phyloP scores from a whole-genome alignment of 2,113 vertebrate genomes.

The Tretioscincus oriximinensis region DNA sequence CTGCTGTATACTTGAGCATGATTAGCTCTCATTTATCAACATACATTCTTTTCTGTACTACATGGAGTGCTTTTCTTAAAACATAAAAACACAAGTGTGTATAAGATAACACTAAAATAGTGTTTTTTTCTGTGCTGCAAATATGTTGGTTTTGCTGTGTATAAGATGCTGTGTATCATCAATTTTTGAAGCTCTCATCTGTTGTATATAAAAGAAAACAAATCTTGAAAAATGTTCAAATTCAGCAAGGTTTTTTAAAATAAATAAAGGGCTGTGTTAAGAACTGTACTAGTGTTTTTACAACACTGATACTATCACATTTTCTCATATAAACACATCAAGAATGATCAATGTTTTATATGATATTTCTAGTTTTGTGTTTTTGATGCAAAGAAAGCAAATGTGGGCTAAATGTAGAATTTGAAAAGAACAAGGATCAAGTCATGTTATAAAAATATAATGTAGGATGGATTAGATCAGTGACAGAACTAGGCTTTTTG shows the following conservation, averaged over 20 bases:
- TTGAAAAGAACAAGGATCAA: background rate
- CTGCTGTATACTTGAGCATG: constrained; percentile 59
- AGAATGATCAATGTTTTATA: constrained; percentile 10
- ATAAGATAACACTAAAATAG: constrained; percentile 55
- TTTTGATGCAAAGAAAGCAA: constrained; percentile 2
- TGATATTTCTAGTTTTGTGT: background rate
- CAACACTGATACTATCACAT: background rate
- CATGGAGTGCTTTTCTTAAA: constrained; percentile 58
- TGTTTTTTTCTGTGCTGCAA: constrained; percentile 37
- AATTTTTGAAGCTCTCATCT: background rate
- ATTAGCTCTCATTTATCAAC: constrained; percentile 67
- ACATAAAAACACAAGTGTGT: constrained; percentile 49
- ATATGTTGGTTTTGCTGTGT: background rate
- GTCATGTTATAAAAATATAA: background rate
- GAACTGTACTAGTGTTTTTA: background rate
- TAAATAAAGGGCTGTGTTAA: background rate
- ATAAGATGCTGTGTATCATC: constrained; percentile 5
- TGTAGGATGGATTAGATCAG: no score
- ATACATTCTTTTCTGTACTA: constrained; percentile 54
- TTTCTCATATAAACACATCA: background rate
- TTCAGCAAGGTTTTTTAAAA: background rate
- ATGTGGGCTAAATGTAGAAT: background rate
- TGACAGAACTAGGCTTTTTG: no score
- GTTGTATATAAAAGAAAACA: background rate
- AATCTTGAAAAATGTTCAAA: constrained; percentile 34